Conservation (phyloP, 2,797 vertebrate species). For the Cuniculus paca region DNA sequence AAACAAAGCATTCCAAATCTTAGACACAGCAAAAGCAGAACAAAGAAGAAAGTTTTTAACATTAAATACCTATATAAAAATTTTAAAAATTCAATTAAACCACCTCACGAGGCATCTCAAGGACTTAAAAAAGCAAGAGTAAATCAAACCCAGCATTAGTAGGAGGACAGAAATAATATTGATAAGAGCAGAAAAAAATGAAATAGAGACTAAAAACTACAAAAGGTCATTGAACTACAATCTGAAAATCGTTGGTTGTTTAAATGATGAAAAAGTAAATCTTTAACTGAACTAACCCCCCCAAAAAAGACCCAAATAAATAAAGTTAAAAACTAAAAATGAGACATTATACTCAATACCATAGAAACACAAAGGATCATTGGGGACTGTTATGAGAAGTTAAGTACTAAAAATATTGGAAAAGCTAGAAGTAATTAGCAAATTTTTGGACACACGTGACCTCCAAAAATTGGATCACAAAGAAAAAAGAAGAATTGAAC, state of each 20-base stretch:
- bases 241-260: not conserved
- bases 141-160: not conserved
- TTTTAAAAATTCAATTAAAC: not conserved
- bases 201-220: not conserved
- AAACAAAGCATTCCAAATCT: not conserved
- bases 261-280: not conserved
- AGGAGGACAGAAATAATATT: not conserved
- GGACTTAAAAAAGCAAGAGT: not conserved
- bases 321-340: too few species aligned
- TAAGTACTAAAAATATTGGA: too few species aligned
- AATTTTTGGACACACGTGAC: too few species aligned
- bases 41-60: not conserved
- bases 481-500: too few species aligned
- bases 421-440: too few species aligned
- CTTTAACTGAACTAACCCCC: not conserved
- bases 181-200: not conserved
- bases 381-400: too few species aligned
- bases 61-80: not conserved
- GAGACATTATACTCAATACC: too few species aligned
- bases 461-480: too few species aligned
- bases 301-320: too few species aligned
- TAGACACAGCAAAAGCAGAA: not conserved
- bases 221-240: not conserved
- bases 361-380: too few species aligned
- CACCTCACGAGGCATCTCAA: not conserved